Evolutionary conservation across 2,888 invertebrate species (phyloP), one percentile per base, ranked within the genome.

Genomic region (Mylabris sibirica): DNA sequence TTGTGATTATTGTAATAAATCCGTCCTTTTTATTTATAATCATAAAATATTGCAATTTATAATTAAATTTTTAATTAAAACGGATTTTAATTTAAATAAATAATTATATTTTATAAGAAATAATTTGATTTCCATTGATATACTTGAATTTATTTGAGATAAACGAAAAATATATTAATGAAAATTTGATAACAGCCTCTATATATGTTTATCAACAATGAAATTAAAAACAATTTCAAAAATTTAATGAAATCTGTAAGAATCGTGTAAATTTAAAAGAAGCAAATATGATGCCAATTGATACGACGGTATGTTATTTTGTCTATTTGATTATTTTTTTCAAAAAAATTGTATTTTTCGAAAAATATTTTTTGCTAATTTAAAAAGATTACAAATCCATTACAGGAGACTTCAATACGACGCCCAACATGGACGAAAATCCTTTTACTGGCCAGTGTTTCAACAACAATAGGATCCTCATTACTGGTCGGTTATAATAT

Each of bases 401-500:
- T 78, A 65, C 73, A 82, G 80, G 79, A 79, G 61, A 78, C 73
- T 41, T 76, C 79, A 59, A 60, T 75, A 67, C 72, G 71, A 71
- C 67, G 73, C 35, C 74, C 78, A 76, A 88, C 89, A 85, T 93
- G 92, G 92, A 91, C 91, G 20, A 85, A 86, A 70, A 84, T 90
- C 73, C 84, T 96, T 74, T 80, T 91, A 35, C 81, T 94, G 69
- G 91, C 93, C 26, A 92, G 92, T 14, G 82, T 90, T 65, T 89
- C 90, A 3, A 91, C 93, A 49, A 92, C 93, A 1, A 80, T 95
- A 20, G 96, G 96, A 5, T 90, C 91, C 1, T 93, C 94, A 3
- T 84, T 95, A 61, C 93, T 95, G 5, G 92, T 94, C 61, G 96
- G 96, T 44, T 96, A 91, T 83, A 93, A 93, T 80, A 93, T 95